Evolutionary conservation across 2,888 invertebrate species (phyloP), one percentile per base, ranked within the genome.

Genomic region (Drosophila histrio): DNA sequence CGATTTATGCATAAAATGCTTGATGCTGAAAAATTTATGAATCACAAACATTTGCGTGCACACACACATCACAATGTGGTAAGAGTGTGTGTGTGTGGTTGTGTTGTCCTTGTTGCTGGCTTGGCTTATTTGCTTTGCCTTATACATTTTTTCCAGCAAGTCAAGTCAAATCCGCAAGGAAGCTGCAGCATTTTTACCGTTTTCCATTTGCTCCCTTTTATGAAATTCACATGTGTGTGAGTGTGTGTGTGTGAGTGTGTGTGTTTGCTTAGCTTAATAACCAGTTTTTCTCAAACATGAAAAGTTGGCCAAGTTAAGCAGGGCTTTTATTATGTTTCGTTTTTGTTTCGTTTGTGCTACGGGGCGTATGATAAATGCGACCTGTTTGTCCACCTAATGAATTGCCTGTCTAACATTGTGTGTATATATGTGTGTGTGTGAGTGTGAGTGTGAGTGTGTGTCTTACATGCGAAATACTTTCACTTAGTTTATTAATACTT

Each of bases 261-360:
- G 43, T 75, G 67, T 80, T 72, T 81, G 79, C 82, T 88, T 83
- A 86, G 80, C 84, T 85, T 88, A 77, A 70, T 83, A 86, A 80
- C 84, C 84, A 85, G 80, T 77, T 85, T 85, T 88, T 86, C 88
- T 88, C 49, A 53, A 72, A 68, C 57, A 69, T 75, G 72, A 88
- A 85, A 85, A 85, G 81, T 71, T 85, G 84, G 84, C 80, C 80
- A 88, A 85, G 84, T 71, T 75, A 83, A 84, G 83, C 88, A 77
- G 72, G n/a, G 47, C 61, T 60, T 72, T 72, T 79, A 71, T 73
- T 52, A 63, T 63, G 43, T 72, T 71, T 63, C 38, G 67, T 52
- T 68, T 39, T 38, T 52, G 17, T 47, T 36, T 19, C 8, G 53
- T 57, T 39, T 34, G 57, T 53, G 56, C 19, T 43, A 78, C 69